A percentile compares a stretch with the other conserved stretches of the same genome.
Conservation (phyloP, 2,797 vertebrate species). For the Muscicapa striata region DNA sequence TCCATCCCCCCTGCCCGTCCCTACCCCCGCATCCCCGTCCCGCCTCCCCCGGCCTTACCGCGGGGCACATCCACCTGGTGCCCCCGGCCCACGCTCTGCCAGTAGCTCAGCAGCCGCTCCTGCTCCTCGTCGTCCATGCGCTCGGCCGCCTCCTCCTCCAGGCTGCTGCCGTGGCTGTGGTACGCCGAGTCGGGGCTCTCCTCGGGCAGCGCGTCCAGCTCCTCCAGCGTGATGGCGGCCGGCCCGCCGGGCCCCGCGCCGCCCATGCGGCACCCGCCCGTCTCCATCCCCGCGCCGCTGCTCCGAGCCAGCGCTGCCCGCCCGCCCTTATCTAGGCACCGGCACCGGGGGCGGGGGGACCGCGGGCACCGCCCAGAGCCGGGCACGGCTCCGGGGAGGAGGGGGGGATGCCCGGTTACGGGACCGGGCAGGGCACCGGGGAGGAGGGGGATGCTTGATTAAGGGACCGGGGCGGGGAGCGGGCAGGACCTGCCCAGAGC, state of each 20-base stretch:
- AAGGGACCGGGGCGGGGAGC: no score
- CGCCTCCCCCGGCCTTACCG: slow-evolving; percentile 71
- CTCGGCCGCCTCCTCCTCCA: slow-evolving; percentile 64
- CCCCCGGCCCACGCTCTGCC: slow-evolving; percentile 86
- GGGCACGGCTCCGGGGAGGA: no score
- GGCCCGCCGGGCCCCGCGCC: slow-evolving; percentile 41
- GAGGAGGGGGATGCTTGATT: no score
- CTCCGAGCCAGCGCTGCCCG: not conserved
- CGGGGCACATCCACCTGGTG: slow-evolving; percentile 88
- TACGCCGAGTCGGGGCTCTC: slow-evolving; percentile 79
- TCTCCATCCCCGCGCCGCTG: slow-evolving; percentile 27
- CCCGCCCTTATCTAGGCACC: not conserved
- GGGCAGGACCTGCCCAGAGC: no score
- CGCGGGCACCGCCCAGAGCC: no score
- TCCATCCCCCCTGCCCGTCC: no score
- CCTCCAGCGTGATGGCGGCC: slow-evolving; percentile 86
- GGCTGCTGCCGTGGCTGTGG: slow-evolving; percentile 76
- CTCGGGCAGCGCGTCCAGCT: slow-evolving; percentile 83
- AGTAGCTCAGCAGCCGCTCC: slow-evolving; percentile 84
- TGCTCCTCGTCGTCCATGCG: slow-evolving; percentile 67
- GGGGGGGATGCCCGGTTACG: no score
- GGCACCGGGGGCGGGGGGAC: not conserved
- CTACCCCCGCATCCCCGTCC: no score
- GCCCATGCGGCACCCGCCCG: slow-evolving; percentile 80
- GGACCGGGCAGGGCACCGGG: no score